Evolutionary conservation across 53 echinoderm and acorn worm genomes (phyloP).

Genomic region (Zoroaster sp.): DNA sequence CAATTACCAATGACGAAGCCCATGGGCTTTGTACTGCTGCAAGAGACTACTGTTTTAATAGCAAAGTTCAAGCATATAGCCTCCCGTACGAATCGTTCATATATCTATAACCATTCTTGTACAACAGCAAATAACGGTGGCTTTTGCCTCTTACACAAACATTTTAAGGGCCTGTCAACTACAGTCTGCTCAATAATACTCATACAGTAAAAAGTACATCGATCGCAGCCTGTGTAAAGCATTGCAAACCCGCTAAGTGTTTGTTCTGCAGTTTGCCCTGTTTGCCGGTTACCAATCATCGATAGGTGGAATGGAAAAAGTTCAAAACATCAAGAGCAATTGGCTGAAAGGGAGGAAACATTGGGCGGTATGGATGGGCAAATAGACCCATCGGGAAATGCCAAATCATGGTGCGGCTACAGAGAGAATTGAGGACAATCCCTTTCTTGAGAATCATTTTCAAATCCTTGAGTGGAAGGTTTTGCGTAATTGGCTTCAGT

Average conservation of each 20-base stretch:
- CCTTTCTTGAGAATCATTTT: background rate
- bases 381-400: background rate
- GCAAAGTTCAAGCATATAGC: background rate
- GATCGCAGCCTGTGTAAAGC: background rate
- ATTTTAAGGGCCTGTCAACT: conserved; percentile 18
- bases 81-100: background rate
- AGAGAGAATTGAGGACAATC: no score
- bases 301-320: background rate
- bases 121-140: conserved; percentile 2
- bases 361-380: background rate
- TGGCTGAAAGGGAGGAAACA: background rate
- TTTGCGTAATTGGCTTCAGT: conserved; percentile 5
- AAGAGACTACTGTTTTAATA: background rate
- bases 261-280: background rate
- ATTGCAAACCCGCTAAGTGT: background rate
- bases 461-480: background rate
- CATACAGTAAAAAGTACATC: background rate
- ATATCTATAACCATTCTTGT: background rate
- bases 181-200: background rate
- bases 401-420: background rate
- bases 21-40: background rate
- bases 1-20: no score
- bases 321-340: conserved; percentile 20
- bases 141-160: conserved; percentile 16
- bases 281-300: conserved; percentile 2